phyloP scores from a whole-genome alignment of 35 echinoderm and acorn worm genomes.

The Ophiothrix spiculata region DNA sequence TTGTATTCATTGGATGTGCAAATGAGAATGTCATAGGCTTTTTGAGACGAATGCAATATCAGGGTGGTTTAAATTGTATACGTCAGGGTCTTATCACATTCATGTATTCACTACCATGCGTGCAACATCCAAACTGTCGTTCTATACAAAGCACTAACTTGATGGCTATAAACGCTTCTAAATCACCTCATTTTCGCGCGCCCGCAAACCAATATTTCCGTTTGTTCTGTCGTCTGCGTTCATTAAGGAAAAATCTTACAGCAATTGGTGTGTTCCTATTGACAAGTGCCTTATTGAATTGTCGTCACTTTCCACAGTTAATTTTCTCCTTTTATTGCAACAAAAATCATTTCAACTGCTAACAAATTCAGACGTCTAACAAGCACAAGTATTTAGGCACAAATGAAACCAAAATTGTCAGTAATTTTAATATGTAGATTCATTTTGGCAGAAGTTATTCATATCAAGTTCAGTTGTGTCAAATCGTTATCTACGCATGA shows the following conservation, averaged over 20 bases:
- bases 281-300: not conserved
- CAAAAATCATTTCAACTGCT: constrained; percentile 4
- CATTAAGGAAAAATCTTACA: not conserved
- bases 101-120: not conserved
- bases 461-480: not conserved
- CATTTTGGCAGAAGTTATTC: not conserved
- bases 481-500: not conserved
- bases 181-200: constrained; percentile 4
- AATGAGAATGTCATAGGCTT: not conserved
- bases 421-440: not conserved
- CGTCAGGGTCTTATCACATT: not conserved
- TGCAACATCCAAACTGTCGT: not conserved
- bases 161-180: constrained; percentile 8
- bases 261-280: not conserved
- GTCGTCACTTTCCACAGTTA: not conserved
- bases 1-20: not conserved
- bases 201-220: constrained; percentile 1
- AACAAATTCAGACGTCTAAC: not conserved
- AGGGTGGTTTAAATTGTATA: not conserved
- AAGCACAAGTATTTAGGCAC: not conserved
- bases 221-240: not conserved
- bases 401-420: constrained; percentile 15
- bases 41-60: not conserved
- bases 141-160: not conserved
- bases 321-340: not conserved